Evolutionary conservation across 2,113 vertebrate genomes (phyloP), one percentile per base, ranked within the genome.

Genomic region (Mungos mungo): DNA sequence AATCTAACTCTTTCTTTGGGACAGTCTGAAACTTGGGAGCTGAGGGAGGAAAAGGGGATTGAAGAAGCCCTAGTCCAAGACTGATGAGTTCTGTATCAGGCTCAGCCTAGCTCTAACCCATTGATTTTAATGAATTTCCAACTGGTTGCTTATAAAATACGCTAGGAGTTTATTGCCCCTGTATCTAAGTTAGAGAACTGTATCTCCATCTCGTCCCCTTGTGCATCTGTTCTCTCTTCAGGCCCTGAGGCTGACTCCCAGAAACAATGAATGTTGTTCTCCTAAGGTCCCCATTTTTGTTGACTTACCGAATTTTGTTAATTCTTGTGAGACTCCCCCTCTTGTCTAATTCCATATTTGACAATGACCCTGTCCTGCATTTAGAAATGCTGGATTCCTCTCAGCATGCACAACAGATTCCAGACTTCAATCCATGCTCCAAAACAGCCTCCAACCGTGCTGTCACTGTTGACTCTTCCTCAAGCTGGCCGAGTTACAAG

Each of bases 1-100:
- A 25, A 88, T 47, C 68, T 65, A 63, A 57, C 45, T 94, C 84
- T 90, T 93, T 96, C 38, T 96, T 83, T 89, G 50, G 29, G 35
- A 74, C 23, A 45, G 35, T 79, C 76, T 65, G 88, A 65, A 76
- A 85, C 45, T 66, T 77, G 13, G 72, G 41, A 35, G 69, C 45
- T 18, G 21, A 90, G 47, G 5, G 14, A 41, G 8, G 31, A 88
- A 92, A 50, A 38, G 69, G 54, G 7, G 35, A 92, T 29, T 95
- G 69, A 87, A 88, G 89, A 94, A 88, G 5, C 5, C 66, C 31
- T 60, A 25, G 33, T 80, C 45, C 60, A 79, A 93, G 23, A 79
- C 21, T n/a, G 27, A 27, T 11, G 13, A 93, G 41, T 79, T 95
- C 65, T 92, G 0, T 35, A 84, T 52, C 54, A 93, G 83, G 84